These are phyloP conservation scores for Campylomormyrus tamandua DNA, from an alignment of 2,113 vertebrate genomes.

Conservation along the genomic window DNA sequence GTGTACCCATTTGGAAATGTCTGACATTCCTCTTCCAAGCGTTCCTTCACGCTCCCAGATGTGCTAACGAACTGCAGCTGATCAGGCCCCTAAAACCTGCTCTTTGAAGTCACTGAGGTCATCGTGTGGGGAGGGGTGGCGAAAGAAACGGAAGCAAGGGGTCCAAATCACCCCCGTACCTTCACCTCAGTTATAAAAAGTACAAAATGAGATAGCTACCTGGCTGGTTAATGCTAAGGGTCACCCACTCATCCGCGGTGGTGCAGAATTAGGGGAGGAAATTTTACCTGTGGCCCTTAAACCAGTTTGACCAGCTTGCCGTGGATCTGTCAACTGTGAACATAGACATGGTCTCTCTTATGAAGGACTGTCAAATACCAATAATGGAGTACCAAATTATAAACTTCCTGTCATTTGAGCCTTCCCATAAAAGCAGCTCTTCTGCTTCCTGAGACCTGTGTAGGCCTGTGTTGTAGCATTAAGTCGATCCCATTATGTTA, in stretches of 20 bases:
- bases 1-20: slow-evolving; percentile 28
- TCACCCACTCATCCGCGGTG: not conserved
- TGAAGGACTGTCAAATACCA: slow-evolving; percentile 3
- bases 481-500: not conserved
- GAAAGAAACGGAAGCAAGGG: slow-evolving; percentile 13
- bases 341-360: slow-evolving; percentile 10
- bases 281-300: not conserved
- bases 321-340: not conserved
- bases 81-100: slow-evolving; percentile 19
- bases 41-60: slow-evolving; percentile 16
- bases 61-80: slow-evolving; percentile 32
- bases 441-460: slow-evolving; percentile 15
- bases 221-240: not conserved
- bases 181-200: not conserved
- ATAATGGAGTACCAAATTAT: slow-evolving; percentile 9
- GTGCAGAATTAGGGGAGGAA: not conserved
- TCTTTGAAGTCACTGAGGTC: slow-evolving; percentile 24
- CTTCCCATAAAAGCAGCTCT: slow-evolving; percentile 12
- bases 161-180: not conserved
- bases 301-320: not conserved
- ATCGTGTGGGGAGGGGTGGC: slow-evolving; percentile 26
- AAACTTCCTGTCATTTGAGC: slow-evolving; percentile 23
- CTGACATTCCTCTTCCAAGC: slow-evolving; percentile 17
- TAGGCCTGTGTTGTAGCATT: not conserved
- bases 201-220: not conserved